Evolutionary conservation across 2,888 invertebrate species (phyloP).

Genomic region (Phymatocera aterrima): DNA sequence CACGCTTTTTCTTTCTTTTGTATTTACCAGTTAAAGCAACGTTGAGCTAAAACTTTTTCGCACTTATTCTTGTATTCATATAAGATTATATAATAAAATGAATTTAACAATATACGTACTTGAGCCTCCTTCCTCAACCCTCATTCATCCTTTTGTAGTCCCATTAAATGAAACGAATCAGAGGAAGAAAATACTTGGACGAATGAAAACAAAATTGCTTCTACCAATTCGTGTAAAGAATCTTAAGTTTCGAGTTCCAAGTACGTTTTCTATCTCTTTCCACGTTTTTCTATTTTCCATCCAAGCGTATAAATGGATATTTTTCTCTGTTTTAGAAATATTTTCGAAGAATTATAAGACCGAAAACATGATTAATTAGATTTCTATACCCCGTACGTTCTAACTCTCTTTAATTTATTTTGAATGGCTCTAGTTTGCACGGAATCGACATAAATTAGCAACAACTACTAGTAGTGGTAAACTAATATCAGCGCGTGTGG

Average conservation of each 20-base stretch:
- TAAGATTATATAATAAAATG: slow-evolving; percentile 53
- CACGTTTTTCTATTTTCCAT: no score
- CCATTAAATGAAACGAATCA: background rate
- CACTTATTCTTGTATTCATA: slow-evolving; percentile 50
- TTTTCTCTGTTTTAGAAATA: no score
- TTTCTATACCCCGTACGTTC: background rate
- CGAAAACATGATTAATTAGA: no score
- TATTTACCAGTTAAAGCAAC: slow-evolving; percentile 22
- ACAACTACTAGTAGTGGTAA: background rate
- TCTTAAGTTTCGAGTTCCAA: no score
- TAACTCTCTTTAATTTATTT: background rate
- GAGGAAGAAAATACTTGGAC: no score
- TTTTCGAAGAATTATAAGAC: no score
- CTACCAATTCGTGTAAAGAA: no score
- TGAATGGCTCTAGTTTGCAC: background rate
- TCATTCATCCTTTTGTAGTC: background rate
- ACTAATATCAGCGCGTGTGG: slow-evolving; percentile 3
- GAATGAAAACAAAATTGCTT: no score
- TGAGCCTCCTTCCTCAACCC: background rate
- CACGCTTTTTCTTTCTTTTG: background rate
- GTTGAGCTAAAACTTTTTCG: slow-evolving; percentile 20
- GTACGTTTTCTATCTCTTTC: no score
- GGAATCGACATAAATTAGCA: background rate
- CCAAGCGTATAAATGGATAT: no score
- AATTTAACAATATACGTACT: slow-evolving; percentile 51